Evolutionary conservation across 2,797 vertebrate genomes (phyloP), one percentile per base, ranked within the genome.

Genomic region (Clarias pachynema): DNA sequence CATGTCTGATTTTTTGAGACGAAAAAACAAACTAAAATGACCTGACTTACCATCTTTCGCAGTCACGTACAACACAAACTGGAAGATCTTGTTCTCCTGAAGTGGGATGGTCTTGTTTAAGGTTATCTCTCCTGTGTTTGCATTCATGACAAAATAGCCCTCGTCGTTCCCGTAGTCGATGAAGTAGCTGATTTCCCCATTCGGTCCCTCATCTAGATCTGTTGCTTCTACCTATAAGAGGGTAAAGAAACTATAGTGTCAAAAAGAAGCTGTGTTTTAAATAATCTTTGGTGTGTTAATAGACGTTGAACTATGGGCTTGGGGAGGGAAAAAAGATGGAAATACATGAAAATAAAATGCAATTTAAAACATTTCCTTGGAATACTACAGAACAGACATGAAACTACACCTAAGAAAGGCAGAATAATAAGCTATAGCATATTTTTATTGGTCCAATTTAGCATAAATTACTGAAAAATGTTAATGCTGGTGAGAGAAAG

Each of bases 11-110:
- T 18, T 9, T 63, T 29, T 49, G 1, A 49, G 40, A 26, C 0
- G n/a, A 3, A 80, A 12, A 49, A 62, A 2, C n/a, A 16, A 44
- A 63, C 34, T 5, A 14, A 22, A 20, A 6, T 15, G 40, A 5
- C 16, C 0, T 7, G 24, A 44, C 91, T 90, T 92, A 96, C 96
- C 94, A 87, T 96, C 96, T 91, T n/a, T 92, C 85, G 96, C 95
- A 44, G 90, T 93, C 85, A 96, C 18, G 81, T 89, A 93, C 75
- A 96, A 91, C 49, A 92, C 79, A 89, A 96, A 96, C n/a, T 88
- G 78, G 83, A 91, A 89, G 69, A 84, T 8, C 83, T 15, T 0
- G 34, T 95, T 92, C 20, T 92, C 65, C 89, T 0, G 9, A 85
- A 95, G 89, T 2, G 88, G 84, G 86, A 96, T 93, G 75, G 29